phyloP scores from a whole-genome alignment of 2,113 vertebrate species.

The Tichodroma muraria region DNA sequence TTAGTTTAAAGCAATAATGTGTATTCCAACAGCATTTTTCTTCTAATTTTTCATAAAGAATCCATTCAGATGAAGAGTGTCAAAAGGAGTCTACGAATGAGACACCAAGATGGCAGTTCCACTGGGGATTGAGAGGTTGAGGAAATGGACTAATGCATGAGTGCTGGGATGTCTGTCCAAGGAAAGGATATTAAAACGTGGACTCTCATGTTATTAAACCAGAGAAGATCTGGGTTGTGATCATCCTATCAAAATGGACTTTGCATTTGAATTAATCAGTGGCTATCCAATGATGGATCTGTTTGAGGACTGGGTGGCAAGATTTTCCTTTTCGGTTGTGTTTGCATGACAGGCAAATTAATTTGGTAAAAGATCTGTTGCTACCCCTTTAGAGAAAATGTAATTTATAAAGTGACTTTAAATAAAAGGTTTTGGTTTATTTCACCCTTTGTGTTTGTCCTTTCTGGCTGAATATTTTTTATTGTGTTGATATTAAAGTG shows the following conservation, averaged over 20 bases:
- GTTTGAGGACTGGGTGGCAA: constrained; percentile 11
- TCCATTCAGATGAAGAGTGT: constrained; percentile 83
- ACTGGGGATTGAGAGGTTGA: constrained; percentile 71
- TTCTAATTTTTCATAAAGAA: constrained; percentile 93
- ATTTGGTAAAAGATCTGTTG: constrained; percentile 39
- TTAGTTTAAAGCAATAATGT: constrained; percentile 70
- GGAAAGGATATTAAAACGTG: constrained; percentile 70
- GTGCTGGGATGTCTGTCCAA: constrained; percentile 71
- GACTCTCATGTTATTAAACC: constrained; percentile 65
- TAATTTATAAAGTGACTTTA: constrained; percentile 53
- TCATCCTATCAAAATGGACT: constrained; percentile 61
- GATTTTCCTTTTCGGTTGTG: not conserved
- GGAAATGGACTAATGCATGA: constrained; percentile 73
- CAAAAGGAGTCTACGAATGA: constrained; percentile 87
- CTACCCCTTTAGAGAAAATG: constrained; percentile 43
- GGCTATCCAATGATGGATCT: constrained; percentile 5
- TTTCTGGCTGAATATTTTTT: constrained; percentile 40
- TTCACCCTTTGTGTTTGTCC: constrained; percentile 68
- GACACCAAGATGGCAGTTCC: constrained; percentile 86
- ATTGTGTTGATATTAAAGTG: not conserved
- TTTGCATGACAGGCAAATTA: constrained; percentile 14
- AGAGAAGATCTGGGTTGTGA: constrained; percentile 72
- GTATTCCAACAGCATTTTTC: constrained; percentile 86
- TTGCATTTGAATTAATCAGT: constrained; percentile 57
- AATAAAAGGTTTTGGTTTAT: constrained; percentile 75